phyloP scores from a whole-genome alignment of 2,113 vertebrate species.

The Pygoscelis adeliae region DNA sequence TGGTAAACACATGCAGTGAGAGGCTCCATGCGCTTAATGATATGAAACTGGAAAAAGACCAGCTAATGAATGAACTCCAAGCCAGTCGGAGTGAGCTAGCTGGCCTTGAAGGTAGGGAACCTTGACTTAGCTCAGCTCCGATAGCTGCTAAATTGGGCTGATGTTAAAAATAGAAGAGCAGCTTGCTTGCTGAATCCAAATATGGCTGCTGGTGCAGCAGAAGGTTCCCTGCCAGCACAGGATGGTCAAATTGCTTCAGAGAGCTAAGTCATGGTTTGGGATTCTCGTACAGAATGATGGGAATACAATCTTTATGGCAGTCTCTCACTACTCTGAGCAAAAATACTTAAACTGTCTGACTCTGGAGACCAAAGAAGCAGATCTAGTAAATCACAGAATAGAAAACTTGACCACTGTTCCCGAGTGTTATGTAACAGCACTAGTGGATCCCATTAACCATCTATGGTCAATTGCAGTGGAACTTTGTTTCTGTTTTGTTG shows the following conservation, averaged over 20 bases:
- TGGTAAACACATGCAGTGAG: slow-evolving; percentile 69
- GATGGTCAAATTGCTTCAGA: neutral
- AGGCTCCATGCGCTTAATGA: slow-evolving; percentile 68
- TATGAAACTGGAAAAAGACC: slow-evolving; percentile 76
- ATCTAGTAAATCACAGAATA: neutral
- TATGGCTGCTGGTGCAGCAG: neutral
- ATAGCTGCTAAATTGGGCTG: neutral
- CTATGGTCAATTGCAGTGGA: neutral
- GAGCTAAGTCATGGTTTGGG: neutral
- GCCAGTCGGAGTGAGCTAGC: slow-evolving; percentile 55
- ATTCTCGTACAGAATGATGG: neutral
- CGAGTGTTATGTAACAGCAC: neutral
- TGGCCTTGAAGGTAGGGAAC: slow-evolving; percentile 73
- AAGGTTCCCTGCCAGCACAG: neutral
- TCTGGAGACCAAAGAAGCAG: neutral
- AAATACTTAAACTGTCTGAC: neutral
- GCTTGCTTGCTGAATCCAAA: neutral
- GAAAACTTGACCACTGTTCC: neutral
- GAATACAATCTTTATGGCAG: neutral
- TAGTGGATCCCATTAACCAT: neutral
- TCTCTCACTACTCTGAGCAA: neutral
- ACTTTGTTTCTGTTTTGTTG: neutral
- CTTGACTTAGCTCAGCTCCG: neutral
- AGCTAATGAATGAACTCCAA: slow-evolving; percentile 74
- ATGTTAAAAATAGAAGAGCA: slow-evolving; percentile 47